phyloP scores from a whole-genome alignment of 1,140 invertebrate species.

The Zaprionus ornatus region DNA sequence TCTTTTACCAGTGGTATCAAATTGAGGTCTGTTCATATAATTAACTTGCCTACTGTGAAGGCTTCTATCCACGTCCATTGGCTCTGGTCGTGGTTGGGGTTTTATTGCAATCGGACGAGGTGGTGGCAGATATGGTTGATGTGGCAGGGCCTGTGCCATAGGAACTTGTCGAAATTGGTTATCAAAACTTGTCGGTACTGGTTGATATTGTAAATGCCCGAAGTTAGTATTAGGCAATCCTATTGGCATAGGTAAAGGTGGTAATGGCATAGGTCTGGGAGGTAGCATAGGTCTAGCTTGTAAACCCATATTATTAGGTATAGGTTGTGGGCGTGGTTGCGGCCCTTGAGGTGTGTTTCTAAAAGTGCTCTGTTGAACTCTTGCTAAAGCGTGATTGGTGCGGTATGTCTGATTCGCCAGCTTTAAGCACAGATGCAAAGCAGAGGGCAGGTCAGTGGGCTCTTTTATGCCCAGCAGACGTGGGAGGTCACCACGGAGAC shows the following conservation, averaged over 20 bases:
- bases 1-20: background rate
- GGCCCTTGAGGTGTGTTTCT: too few relatives aligned
- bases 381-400: too few relatives aligned
- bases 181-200: background rate
- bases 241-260: too few relatives aligned
- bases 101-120: background rate
- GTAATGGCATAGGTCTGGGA: background rate
- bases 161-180: background rate
- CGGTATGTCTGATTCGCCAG: too few relatives aligned
- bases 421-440: too few relatives aligned
- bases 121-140: background rate
- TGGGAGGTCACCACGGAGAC: too few relatives aligned
- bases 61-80: background rate
- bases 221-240: background rate
- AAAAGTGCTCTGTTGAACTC: too few relatives aligned
- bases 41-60: constrained; percentile 7
- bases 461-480: too few relatives aligned
- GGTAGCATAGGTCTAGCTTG: background rate
- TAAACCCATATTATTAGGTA: background rate
- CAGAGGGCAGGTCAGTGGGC: too few relatives aligned
- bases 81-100: background rate
- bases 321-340: background rate
- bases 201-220: too few relatives aligned
- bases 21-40: constrained; percentile 10
- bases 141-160: background rate